Evolutionary conservation across 1,140 invertebrate species (phyloP), one percentile per base, ranked within the genome.

Genomic region (Bombus turneri): DNA sequence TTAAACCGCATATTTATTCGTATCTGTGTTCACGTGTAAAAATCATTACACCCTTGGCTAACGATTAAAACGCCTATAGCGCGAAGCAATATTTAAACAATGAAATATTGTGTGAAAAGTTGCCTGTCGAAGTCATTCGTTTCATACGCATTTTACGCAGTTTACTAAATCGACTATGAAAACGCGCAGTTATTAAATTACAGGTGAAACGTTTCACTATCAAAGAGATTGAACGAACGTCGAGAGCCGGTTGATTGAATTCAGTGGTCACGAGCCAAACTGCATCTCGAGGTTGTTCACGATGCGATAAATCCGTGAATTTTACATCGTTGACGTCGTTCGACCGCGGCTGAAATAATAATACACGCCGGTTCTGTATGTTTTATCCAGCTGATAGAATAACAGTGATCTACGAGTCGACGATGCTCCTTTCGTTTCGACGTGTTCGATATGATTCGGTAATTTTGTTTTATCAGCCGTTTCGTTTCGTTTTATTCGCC

Each of bases 261-360:
- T 59, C n/a, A 43, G 53, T 37, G 31, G 41, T 39, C 31, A 3
- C 57, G 81, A 3, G 34, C 28, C 47, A 37, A 41, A 69, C 77
- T 68, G 28, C n/a, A 79, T 79, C 53, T 79, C 66, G 75, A 84
- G 76, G 47, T 34, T 80, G 74, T 28, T 41, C 41, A 5, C 6
- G 81, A 77, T 39, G 57, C 77, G 68, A 80, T 79, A 80, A 85
- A 85, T 80, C 83, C 41, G 68, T 25, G 83, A 73, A 80, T 85
- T 64, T 85, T 64, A 72, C 77, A 39, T 62, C 76, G 77, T 85
- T 62, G 77, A 85, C 68, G 57, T 22, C 28, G 25, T 64, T 72
- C 25, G 8, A 34, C 25, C 31, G 34, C 83, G 72, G 76, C 83
- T 85, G 83, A 85, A 85, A 85, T 79, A 85, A 85, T 80, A 85